Base-by-base conservation (phyloP, 2,888 invertebrate genomes). In the Sarcophaga caerulescens region DNA sequence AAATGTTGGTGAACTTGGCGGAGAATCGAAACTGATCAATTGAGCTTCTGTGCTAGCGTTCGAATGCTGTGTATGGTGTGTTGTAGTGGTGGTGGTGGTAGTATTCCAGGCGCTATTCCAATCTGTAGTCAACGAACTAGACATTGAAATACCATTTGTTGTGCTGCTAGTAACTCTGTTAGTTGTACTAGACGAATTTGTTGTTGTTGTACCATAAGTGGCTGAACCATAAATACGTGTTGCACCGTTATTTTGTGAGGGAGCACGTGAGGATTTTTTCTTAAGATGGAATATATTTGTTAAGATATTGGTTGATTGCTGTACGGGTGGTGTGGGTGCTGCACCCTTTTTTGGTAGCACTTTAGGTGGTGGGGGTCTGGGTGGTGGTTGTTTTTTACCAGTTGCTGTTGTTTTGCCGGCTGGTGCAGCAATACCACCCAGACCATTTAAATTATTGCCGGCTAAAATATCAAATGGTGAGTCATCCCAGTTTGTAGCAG, bases 1-100 rank as follows among this genome's bases (percentile, higher is more conserved):
- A 78, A 96, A 95, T 0, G 96, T 96, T 44, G 96, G 96, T 10
- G 96, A 96, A 88, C 96, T 95, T 0, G 96, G 96, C 3, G 96
- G 96, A 12, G 95, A 95, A 89, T 96, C 94, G 63, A 96, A 94
- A 91, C 96, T 96, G 89, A 96, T 96, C 69, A 96, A 91, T 81
- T 96, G 95, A 4, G 88, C 89, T 63, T 92, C 91, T 10, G 84
- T 69, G 19, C 84, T 74, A 80, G 3, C 82, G 87, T 3, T 14
- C 17, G 52, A 14, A 14, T 52, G 52, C 17, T 52, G 52, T 35
- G 35, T 68, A 73, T 75, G 88, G 79, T 19, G 88, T 73, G 17
- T 88, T 85, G 75, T 77, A 44, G 21, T 71, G 47, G 21, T 71
- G 19, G 23, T 76, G 44, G 47, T 47, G 65, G 70, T 81, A 35